phyloP scores from a whole-genome alignment of 2,797 vertebrate species.

The Ciconia nigra region DNA sequence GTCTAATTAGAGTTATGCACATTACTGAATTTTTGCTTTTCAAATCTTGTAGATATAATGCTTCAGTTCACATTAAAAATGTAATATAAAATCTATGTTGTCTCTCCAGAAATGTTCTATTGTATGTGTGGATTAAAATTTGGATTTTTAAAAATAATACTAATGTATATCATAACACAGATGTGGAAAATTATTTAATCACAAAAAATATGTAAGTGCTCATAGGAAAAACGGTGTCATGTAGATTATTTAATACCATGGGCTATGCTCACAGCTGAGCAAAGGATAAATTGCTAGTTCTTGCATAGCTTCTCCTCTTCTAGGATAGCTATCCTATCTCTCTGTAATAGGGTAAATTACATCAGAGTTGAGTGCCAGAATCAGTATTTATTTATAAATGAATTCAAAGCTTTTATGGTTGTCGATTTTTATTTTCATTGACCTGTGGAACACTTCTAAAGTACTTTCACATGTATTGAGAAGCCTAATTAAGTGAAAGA shows the following conservation, averaged over 20 bases:
- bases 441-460: neutral
- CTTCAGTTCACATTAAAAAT: neutral
- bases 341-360: neutral
- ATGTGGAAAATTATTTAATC: neutral
- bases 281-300: neutral
- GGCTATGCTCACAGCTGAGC: neutral
- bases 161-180: neutral
- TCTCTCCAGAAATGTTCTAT: neutral
- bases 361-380: neutral
- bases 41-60: neutral
- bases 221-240: neutral
- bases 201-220: neutral
- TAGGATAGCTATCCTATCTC: neutral
- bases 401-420: neutral
- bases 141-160: neutral
- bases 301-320: neutral
- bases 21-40: constrained; percentile 46
- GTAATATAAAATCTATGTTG: neutral
- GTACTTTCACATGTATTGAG: neutral
- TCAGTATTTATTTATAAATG: neutral
- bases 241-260: neutral
- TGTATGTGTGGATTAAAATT: neutral
- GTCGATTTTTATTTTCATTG: neutral
- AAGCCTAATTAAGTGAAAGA: neutral
- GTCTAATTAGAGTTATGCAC: constrained; percentile 34